Evolutionary conservation across 2,888 invertebrate species (phyloP).

Genomic region (Polyommatus icarus): DNA sequence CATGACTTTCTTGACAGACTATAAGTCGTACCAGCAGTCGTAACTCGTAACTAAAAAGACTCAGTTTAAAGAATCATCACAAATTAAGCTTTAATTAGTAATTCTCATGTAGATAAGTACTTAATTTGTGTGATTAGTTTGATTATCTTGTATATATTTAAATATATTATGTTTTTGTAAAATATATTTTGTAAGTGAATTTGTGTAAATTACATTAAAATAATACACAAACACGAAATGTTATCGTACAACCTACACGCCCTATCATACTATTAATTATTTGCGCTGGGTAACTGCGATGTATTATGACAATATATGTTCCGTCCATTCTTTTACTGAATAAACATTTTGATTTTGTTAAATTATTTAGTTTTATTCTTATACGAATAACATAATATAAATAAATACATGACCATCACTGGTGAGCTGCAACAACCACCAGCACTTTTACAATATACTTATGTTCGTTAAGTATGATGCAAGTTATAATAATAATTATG

Average conservation of each 20-base stretch:
- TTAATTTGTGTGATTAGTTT: slow-evolving; percentile 4
- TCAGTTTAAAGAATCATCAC: background rate
- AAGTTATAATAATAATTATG: too few species aligned
- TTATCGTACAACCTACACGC: background rate
- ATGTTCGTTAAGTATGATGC: too few species aligned
- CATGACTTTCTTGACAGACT: too few species aligned
- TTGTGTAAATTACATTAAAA: background rate
- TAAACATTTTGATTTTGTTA: slow-evolving; percentile 33
- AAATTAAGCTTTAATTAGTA: slow-evolving; percentile 5
- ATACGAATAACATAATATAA: too few species aligned
- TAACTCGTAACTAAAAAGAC: background rate
- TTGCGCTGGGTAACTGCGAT: background rate
- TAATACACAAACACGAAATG: background rate
- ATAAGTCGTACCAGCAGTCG: too few species aligned
- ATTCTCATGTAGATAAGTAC: slow-evolving; percentile 8
- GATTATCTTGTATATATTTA: background rate
- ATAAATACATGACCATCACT: too few species aligned
- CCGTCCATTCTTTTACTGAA: slow-evolving; percentile 34
- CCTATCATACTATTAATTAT: background rate
- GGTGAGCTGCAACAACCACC: too few species aligned
- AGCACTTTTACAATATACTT: too few species aligned
- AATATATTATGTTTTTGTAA: background rate
- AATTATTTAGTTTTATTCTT: background rate
- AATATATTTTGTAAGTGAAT: too few species aligned
- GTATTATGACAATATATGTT: background rate